Evolutionary conservation across 2,797 vertebrate species (phyloP).

Genomic region (Tragelaphus eurycerus): DNA sequence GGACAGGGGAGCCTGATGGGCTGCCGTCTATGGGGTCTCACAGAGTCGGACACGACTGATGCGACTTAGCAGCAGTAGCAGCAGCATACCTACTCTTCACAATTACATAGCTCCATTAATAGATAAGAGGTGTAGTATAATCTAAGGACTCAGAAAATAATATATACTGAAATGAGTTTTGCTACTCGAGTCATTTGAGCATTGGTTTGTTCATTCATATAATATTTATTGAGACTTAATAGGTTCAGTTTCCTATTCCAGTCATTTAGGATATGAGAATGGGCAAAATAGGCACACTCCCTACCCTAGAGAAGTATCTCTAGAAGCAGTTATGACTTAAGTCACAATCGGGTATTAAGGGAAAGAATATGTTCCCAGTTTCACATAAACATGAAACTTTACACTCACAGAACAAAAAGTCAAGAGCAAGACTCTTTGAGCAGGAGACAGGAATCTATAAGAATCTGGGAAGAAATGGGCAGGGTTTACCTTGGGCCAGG

Average conservation of each 20-base stretch:
- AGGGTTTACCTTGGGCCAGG: not conserved
- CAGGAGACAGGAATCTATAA: not conserved
- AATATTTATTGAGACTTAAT: not conserved
- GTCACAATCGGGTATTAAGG: not conserved
- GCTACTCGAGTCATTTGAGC: not conserved
- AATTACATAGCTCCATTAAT: not conserved
- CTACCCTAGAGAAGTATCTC: not conserved
- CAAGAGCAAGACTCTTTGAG: not conserved
- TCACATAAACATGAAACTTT: not conserved
- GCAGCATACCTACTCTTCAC: not conserved
- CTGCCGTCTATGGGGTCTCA: too few species aligned
- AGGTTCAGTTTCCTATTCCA: not conserved
- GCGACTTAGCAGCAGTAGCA: too few species aligned
- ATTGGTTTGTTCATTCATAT: not conserved
- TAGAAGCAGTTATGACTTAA: not conserved
- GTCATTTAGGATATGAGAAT: not conserved
- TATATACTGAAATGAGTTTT: not conserved
- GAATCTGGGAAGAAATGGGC: not conserved
- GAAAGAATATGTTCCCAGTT: not conserved
- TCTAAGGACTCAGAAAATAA: not conserved
- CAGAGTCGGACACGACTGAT: too few species aligned
- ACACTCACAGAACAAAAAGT: not conserved
- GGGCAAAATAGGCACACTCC: not conserved
- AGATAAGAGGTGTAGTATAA: not conserved
- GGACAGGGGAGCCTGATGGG: too few species aligned